Conservation (phyloP, 2,113 vertebrate species). For the Sinocyclocheilus rhinocerous region DNA sequence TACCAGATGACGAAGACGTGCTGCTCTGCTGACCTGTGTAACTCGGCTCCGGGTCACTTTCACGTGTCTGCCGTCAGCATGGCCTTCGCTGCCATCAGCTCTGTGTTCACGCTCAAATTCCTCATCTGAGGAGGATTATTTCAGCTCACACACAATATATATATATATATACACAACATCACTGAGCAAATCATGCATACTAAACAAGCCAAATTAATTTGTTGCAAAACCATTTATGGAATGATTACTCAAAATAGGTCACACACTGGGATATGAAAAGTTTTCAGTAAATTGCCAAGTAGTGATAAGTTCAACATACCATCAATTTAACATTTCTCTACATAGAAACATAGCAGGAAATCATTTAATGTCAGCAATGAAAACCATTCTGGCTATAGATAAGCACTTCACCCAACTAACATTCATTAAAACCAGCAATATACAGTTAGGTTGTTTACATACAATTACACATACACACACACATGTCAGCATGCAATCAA, state of each 20-base stretch:
- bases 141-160: background rate
- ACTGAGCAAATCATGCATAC: background rate
- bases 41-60: constrained; percentile 57
- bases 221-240: background rate
- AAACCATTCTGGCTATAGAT: background rate
- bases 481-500: background rate
- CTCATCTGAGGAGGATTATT: constrained; percentile 60
- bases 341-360: background rate
- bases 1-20: constrained; percentile 71
- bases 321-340: background rate
- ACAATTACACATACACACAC: background rate
- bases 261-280: background rate
- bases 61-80: constrained; percentile 53
- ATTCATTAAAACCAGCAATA: background rate
- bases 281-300: background rate
- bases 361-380: background rate
- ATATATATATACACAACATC: background rate
- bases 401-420: background rate
- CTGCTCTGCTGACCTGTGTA: constrained; percentile 74
- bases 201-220: background rate
- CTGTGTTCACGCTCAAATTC: constrained; percentile 61
- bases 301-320: background rate
- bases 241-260: background rate
- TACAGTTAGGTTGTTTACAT: background rate
- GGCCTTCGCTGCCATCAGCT: constrained; percentile 55